These are phyloP conservation scores for Serripes groenlandicus DNA, from an alignment of 2,888 invertebrate species.

Conservation along the genomic window DNA sequence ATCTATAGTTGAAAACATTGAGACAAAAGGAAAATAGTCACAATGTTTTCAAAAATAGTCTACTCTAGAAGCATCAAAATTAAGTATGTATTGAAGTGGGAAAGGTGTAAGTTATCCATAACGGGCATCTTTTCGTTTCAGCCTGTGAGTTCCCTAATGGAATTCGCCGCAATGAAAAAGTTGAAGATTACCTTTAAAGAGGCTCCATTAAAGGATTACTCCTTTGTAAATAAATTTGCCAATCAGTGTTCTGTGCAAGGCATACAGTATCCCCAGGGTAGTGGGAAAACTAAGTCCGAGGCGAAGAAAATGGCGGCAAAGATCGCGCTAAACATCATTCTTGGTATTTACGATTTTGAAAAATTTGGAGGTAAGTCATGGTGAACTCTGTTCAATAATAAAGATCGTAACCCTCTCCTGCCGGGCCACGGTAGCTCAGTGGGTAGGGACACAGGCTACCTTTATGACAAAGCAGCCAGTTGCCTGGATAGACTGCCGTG, in stretches of 20 bases:
- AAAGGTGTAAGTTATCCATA: background rate
- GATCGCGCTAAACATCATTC: slow-evolving; percentile 77
- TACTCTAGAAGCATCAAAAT: too few species aligned
- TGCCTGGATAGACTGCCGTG: too few species aligned
- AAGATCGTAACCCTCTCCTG: too few species aligned
- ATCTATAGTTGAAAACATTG: too few species aligned
- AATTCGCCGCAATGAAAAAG: slow-evolving; percentile 75
- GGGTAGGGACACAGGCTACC: too few species aligned
- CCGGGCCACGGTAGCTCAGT: too few species aligned
- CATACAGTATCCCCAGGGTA: slow-evolving; percentile 77
- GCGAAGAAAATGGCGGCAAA: slow-evolving; percentile 83
- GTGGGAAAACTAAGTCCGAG: slow-evolving; percentile 84
- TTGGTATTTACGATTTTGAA: slow-evolving; percentile 69
- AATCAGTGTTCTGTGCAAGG: slow-evolving; percentile 77
- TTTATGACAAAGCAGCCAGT: too few species aligned
- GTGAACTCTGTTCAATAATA: background rate
- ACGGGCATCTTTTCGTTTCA: slow-evolving; percentile 37
- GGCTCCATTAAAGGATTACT: slow-evolving; percentile 67
- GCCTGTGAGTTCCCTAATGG: slow-evolving; percentile 81
- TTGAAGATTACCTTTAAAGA: slow-evolving; percentile 73
- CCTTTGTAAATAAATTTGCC: slow-evolving; percentile 77
- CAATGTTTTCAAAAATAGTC: too few species aligned
- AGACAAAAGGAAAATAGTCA: too few species aligned
- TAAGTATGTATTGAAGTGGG: too few species aligned
- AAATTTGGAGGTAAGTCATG: slow-evolving; percentile 8